Evolutionary conservation across 2,113 vertebrate genomes (phyloP).

Genomic region (Equus quagga): DNA sequence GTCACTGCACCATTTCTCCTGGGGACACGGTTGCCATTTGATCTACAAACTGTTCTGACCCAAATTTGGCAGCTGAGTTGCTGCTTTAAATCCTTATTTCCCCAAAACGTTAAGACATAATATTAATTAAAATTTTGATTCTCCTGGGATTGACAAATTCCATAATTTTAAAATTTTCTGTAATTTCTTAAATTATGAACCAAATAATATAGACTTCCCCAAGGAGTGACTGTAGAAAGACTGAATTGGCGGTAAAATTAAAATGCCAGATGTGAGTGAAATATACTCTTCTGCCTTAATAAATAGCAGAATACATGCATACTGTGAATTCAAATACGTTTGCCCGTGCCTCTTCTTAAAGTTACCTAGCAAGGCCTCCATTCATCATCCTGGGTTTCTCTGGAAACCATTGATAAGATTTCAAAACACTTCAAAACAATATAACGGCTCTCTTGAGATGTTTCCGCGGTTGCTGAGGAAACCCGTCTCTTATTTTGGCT

Average conservation of each 20-base stretch:
- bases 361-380: neutral
- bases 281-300: neutral
- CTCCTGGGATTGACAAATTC: neutral
- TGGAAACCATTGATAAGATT: conserved; percentile 81
- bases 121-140: neutral
- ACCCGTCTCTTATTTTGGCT: neutral
- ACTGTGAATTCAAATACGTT: neutral
- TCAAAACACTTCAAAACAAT: conserved; percentile 78
- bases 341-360: neutral
- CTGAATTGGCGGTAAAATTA: neutral
- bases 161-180: neutral
- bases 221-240: fast-evolving
- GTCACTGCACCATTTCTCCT: fast-evolving
- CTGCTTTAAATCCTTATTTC: neutral
- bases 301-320: neutral
- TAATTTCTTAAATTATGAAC: neutral
- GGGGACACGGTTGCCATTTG: neutral
- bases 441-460: neutral
- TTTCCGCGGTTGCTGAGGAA: conserved; percentile 71
- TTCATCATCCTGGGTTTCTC: conserved; percentile 58
- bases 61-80: neutral
- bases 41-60: neutral
- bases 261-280: neutral
- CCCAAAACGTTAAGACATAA: neutral
- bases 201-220: neutral